Percentiles rank a stretch among this genome's conserved stretches.
Conservation (phyloP, 2,113 vertebrate genomes). For the Arothron firmamentum region DNA sequence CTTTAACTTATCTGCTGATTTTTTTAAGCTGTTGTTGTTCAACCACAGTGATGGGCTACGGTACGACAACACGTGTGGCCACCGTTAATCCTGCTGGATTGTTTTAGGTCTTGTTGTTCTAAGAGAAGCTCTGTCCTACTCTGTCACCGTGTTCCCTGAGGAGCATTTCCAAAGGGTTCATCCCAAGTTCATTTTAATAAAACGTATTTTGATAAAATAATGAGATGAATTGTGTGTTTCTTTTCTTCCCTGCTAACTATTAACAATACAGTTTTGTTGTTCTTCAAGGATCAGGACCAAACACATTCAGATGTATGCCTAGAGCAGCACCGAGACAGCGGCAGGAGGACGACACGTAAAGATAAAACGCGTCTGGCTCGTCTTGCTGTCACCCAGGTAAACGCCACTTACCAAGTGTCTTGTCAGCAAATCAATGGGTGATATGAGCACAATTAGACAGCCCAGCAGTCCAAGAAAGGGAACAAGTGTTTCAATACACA, state of each 20-base stretch:
- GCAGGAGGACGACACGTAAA: conserved; percentile 76
- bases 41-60: too few species aligned
- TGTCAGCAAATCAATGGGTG: not conserved
- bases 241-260: not conserved
- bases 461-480: too few species aligned
- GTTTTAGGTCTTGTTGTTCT: too few species aligned
- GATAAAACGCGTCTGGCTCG: conserved; percentile 81
- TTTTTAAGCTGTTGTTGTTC: too few species aligned
- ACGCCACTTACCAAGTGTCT: not conserved
- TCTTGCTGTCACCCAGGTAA: conserved; percentile 74
- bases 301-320: conserved; percentile 52
- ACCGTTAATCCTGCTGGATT: too few species aligned
- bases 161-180: too few species aligned
- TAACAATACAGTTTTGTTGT: not conserved
- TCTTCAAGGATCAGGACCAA: conserved; percentile 74
- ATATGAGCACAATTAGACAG: not conserved
- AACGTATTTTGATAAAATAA: too few species aligned
- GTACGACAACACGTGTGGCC: too few species aligned
- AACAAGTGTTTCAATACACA: too few species aligned
- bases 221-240: not conserved
- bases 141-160: not conserved
- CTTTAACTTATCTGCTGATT: not conserved
- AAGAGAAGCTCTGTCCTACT: not conserved
- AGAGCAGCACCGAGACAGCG: conserved; percentile 68
- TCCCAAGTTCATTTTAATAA: too few species aligned